Evolutionary conservation across 2,888 invertebrate genomes (phyloP), one percentile per base, ranked within the genome.

Genomic region (Cephus pygmeus): DNA sequence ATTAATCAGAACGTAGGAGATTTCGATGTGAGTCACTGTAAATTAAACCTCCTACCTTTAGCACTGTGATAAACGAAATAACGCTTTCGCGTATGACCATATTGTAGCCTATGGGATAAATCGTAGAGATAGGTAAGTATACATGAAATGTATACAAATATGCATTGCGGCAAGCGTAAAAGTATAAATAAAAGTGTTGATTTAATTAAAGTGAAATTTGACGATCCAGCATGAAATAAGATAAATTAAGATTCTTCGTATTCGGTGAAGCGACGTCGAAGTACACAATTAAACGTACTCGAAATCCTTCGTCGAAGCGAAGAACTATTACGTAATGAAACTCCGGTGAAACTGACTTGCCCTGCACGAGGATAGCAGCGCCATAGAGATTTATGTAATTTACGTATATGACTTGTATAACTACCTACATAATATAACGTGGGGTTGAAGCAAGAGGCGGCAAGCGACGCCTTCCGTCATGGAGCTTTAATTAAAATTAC

Each of bases 401-500:
- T 87, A 85, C 87, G 88, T 88, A 85, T 88, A 89, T 85, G 85
- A 88, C 86, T 88, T 87, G 88, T 88, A 90, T 90, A 89, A 90
- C 88, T 89, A 84, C 86, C 87, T 87, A 85, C 87, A 87, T 88
- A 89, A 89, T 88, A 87, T 85, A 87, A 85, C 83, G 82, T 75
- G 79, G 71, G 33, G 83, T 78, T 84, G 56, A 75, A 73, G 82
- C 80, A 81, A 81, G 81, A 81, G 82, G 81, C 82, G 82, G 78
- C 33, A 77, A 23, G 68, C 76, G 79, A 76, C 77, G 79, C 88
- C 84, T 84, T 89, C 85, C 87, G 84, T 87, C 87, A 84, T 86
- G 85, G 83, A 83, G 87, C 87, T 91, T 91, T 90, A 90, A 91
- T 91, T 91, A 91, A 91, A 91, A 90, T 91, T 90, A 91, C 89